Base-by-base conservation (phyloP, 2,888 invertebrate species). In the Xylophagus ater region DNA sequence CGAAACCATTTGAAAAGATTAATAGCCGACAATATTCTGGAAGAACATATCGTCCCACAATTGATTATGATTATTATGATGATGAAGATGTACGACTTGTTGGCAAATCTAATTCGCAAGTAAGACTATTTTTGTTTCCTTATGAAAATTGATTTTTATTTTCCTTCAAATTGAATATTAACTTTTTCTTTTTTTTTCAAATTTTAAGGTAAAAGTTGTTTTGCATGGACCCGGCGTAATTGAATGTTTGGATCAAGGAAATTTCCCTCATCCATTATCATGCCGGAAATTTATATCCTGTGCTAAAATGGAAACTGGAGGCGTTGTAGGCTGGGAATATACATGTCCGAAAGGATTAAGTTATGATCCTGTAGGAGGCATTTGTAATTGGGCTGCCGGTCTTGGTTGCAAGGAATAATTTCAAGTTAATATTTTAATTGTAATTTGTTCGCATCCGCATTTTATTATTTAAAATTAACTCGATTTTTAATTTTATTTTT, bases 251-350 rank as follows among this genome's bases (percentile, higher is more conserved):
- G 89, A 90, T 60, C 81, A 85, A 51, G 92, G 92, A 25, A 89
- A 85, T 60, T 92, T 89, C 66, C 84, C 89, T 1, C 90, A 92
- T 67, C 92, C 92, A 3, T 72, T 78, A 12, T 88, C 86, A 0
- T 92, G 92, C 62, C 83, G 81, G 63, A 88, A 88, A 64, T 92
- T 90, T 61, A 88, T 92, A 52, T 86, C 85, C 14, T 92, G 92
- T 62, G 87, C 89, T 18, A 74, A 73, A 59, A 78, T 84, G 69
- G 85, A 86, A 49, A 79, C 76, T 53, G 81, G 80, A 10, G 74
- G 76, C 12, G 74, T 87, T 2, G 66, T 83, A 2, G 88, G 87
- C 7, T 89, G 87, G 78, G 87, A 86, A 53, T 90, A 90, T 65
- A 80, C 85, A 10, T 90, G 90, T 57, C 89, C 89, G 1, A 78